These are phyloP conservation scores for Stenoptilia bipunctidactyla DNA, from an alignment of 2,888 invertebrate species.

Conservation along the genomic window DNA sequence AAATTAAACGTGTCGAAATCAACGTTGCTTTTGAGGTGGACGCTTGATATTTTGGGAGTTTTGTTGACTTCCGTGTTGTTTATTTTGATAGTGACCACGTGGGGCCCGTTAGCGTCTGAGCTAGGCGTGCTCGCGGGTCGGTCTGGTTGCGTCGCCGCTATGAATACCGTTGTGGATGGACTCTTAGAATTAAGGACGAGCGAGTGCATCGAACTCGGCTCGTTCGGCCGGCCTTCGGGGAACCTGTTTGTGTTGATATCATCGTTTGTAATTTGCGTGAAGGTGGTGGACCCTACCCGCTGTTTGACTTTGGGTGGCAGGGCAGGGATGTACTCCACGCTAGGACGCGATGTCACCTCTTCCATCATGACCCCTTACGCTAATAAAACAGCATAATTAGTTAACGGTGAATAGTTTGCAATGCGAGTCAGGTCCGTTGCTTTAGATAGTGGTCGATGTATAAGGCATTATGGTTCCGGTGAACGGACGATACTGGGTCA, in stretches of 20 bases:
- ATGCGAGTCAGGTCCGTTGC: constrained; percentile 48
- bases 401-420: constrained; percentile 45
- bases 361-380: constrained; percentile 51
- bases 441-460: constrained; percentile 49
- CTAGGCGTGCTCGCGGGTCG: constrained; percentile 54
- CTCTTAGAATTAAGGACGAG: constrained; percentile 68
- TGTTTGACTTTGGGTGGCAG: constrained; percentile 70
- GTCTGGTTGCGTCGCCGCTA: constrained; percentile 65
- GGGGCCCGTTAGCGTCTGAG: constrained; percentile 62
- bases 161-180: constrained; percentile 67
- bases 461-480: constrained; percentile 69
- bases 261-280: constrained; percentile 55
- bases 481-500: constrained; percentile 50
- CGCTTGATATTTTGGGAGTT: constrained; percentile 60
- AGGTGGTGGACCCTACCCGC: constrained; percentile 48
- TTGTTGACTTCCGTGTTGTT: constrained; percentile 71
- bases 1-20: constrained; percentile 51
- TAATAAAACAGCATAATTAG: constrained; percentile 62
- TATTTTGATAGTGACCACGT: constrained; percentile 80
- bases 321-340: constrained; percentile 64
- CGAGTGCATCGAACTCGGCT: constrained; percentile 67
- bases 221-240: constrained; percentile 37
- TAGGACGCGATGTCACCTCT: constrained; percentile 58
- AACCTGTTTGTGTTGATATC: constrained; percentile 42
- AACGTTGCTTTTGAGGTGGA: constrained; percentile 60